Conservation (phyloP, 2,113 vertebrate species). For the Anolis carolinensis region DNA sequence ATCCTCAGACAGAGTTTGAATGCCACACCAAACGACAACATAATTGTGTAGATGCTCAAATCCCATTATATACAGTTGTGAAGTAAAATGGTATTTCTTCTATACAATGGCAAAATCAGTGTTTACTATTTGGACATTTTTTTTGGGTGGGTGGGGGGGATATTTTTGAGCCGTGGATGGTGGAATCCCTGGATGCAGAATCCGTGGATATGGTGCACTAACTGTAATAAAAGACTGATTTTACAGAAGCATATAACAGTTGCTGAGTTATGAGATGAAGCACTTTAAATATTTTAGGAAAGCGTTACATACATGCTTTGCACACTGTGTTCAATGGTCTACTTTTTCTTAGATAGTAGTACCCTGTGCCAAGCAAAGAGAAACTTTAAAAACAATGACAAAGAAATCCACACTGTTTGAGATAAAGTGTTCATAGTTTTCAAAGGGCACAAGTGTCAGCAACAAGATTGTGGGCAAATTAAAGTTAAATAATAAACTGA, state of each 20-base stretch:
- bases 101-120: too few relatives aligned
- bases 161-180: too few relatives aligned
- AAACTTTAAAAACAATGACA: neutral
- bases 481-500: constrained; percentile 1
- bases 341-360: neutral
- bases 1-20: too few relatives aligned
- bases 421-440: constrained; percentile 1
- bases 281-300: neutral
- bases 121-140: too few relatives aligned
- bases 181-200: too few relatives aligned
- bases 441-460: neutral
- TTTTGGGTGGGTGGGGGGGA: too few relatives aligned
- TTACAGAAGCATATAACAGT: neutral
- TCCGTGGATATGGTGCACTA: too few relatives aligned
- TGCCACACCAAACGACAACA: too few relatives aligned
- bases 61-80: too few relatives aligned
- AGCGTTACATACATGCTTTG: neutral
- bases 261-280: neutral
- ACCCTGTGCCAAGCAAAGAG: too few relatives aligned
- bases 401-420: neutral
- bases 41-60: too few relatives aligned
- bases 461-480: neutral
- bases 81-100: too few relatives aligned
- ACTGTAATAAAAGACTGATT: neutral
- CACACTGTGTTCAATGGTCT: neutral